A percentile compares a stretch with the other conserved stretches of the same genome.
Conservation (phyloP, 1,140 invertebrate genomes). For the Notospermus geniculatus region DNA sequence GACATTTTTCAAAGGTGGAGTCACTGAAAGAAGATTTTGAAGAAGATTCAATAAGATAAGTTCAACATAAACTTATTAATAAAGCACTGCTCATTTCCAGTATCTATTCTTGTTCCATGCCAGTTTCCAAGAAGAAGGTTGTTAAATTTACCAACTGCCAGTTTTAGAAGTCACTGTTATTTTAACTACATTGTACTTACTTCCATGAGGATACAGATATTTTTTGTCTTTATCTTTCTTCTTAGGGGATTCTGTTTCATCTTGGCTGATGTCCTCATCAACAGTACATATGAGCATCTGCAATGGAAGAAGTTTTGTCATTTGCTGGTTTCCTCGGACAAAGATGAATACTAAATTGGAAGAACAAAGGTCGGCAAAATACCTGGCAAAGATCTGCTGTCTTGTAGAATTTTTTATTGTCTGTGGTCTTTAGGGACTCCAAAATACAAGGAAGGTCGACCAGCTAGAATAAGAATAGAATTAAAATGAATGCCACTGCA, state of each 20-base stretch:
- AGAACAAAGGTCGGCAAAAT: too few relatives aligned
- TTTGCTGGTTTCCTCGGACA: neutral
- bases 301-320: slow-evolving; percentile 10
- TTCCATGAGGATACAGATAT: slow-evolving; percentile 88
- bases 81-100: too few relatives aligned
- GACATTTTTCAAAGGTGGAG: slow-evolving; percentile 93
- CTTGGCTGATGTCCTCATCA: slow-evolving; percentile 44
- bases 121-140: too few relatives aligned
- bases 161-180: too few relatives aligned
- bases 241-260: slow-evolving; percentile 69
- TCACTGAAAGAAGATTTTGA: slow-evolving; percentile 60
- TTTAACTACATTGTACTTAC: slow-evolving; percentile 29
- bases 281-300: slow-evolving; percentile 51
- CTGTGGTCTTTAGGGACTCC: slow-evolving; percentile 93
- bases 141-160: too few relatives aligned
- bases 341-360: too few relatives aligned
- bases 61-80: too few relatives aligned
- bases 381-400: slow-evolving; percentile 93
- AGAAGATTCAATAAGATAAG: too few relatives aligned
- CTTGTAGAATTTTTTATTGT: slow-evolving; percentile 95
- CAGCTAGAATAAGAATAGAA: slow-evolving; percentile 59
- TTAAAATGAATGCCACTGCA: too few relatives aligned
- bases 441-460: slow-evolving; percentile 90
- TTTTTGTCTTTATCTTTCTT: slow-evolving; percentile 90
- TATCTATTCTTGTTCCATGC: too few relatives aligned